phyloP scores from a whole-genome alignment of 37 sponge, comb jelly and placozoan genomes.

The Ianthella basta region DNA sequence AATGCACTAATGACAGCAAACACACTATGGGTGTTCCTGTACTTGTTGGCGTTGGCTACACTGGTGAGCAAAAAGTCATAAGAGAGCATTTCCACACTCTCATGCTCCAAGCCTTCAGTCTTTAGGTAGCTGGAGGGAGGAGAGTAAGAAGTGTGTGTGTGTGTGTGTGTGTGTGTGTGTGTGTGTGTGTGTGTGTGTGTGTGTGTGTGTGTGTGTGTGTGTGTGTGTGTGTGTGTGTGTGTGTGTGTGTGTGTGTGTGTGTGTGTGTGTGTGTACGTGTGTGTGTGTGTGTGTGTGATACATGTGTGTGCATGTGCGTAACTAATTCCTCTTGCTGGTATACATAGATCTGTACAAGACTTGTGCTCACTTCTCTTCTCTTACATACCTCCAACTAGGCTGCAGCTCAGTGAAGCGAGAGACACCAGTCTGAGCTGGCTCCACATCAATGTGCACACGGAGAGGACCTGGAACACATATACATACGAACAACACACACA shows the following conservation, averaged over 20 bases:
- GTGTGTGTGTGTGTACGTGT: neutral
- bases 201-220: slow-evolving; percentile 28
- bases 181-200: slow-evolving; percentile 13
- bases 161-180: slow-evolving; percentile 1
- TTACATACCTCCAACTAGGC: no score
- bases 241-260: neutral
- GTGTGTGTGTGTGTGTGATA: no score
- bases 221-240: slow-evolving; percentile 14
- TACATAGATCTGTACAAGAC: neutral
- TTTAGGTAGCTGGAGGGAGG: slow-evolving; percentile 70
- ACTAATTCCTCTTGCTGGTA: neutral
- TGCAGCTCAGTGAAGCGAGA: slow-evolving; percentile 15
- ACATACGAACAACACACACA: no score
- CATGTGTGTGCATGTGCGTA: neutral
- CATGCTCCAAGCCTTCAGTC: slow-evolving; percentile 54
- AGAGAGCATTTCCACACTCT: slow-evolving; percentile 23
- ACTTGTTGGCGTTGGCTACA: slow-evolving; percentile 27
- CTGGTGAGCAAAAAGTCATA: slow-evolving; percentile 60
- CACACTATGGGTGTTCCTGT: slow-evolving; percentile 40
- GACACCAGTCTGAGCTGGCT: slow-evolving; percentile 18
- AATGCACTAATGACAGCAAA: slow-evolving; percentile 48
- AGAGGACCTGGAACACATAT: no score
- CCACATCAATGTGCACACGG: no score
- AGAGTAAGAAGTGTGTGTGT: neutral
- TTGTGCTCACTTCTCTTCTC: neutral